Conservation (phyloP, 92 coral and sea anemone genomes). For the Porites divaricata region DNA sequence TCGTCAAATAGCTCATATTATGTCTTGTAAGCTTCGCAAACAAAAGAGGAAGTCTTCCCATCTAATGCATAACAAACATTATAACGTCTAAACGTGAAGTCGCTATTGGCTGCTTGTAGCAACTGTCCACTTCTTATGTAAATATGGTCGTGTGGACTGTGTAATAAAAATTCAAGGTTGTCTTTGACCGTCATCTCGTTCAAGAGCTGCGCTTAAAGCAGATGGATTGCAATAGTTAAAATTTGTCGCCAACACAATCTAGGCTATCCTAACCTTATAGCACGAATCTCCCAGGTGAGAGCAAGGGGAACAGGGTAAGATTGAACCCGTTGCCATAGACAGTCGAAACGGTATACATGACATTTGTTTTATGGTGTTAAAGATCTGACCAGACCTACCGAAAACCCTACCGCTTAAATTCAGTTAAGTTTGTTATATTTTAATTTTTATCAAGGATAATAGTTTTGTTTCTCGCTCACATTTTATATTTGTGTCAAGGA, state of each 20-base stretch:
- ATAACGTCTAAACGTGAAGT: background rate
- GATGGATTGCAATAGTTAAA: constrained; percentile 9
- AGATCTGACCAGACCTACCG: background rate
- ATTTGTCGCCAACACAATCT: background rate
- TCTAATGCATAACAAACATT: constrained; percentile 31
- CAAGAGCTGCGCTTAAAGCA: constrained; percentile 7
- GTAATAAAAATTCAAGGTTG: constrained; percentile 18
- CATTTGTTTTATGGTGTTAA: background rate
- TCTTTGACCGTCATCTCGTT: constrained; percentile 3
- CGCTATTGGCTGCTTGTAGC: constrained; percentile 28
- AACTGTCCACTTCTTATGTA: constrained; percentile 47
- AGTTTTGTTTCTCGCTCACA: background rate
- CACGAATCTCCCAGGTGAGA: background rate
- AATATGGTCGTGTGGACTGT: constrained; percentile 27
- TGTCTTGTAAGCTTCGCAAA: constrained; percentile 13
- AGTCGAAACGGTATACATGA: background rate
- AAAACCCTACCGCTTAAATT: background rate
- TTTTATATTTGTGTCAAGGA: background rate
- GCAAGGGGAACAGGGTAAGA: background rate
- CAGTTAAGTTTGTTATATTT: constrained; percentile 36
- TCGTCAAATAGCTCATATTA: background rate
- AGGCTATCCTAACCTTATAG: background rate
- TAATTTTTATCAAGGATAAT: background rate
- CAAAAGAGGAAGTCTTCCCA: constrained; percentile 1
- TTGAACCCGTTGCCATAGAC: background rate